These are phyloP conservation scores for Holothuria glaberrima DNA, from an alignment of 35 echinoderm and acorn worm genomes.

Conservation along the genomic window DNA sequence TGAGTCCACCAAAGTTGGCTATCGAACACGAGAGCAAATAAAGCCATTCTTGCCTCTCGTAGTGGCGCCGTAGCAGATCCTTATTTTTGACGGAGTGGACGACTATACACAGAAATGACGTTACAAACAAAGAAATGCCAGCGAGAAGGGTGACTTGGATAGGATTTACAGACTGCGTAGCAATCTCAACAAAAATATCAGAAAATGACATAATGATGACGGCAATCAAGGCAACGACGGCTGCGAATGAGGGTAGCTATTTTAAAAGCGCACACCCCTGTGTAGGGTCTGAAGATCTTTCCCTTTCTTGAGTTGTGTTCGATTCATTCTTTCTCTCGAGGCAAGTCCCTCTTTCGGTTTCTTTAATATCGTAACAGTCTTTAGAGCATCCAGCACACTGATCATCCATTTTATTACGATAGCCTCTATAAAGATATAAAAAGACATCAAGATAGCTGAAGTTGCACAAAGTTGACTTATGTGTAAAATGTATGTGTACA, in stretches of 20 bases:
- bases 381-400: too few relatives aligned
- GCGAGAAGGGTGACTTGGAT: conserved; percentile 12
- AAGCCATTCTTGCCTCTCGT: not conserved
- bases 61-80: not conserved
- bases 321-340: too few relatives aligned
- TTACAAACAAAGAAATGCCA: not conserved
- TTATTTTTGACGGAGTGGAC: conserved; percentile 28
- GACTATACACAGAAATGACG: not conserved
- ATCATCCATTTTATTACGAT: too few relatives aligned
- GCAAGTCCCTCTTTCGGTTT: too few relatives aligned
- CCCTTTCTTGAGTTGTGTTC: too few relatives aligned
- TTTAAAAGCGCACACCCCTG: too few relatives aligned
- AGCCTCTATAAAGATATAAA: too few relatives aligned
- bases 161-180: not conserved
- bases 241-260: conserved; percentile 4
- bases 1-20: not conserved
- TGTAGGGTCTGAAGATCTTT: too few relatives aligned
- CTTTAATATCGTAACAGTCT: too few relatives aligned
- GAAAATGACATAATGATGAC: conserved; percentile 35
- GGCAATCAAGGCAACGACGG: not conserved
- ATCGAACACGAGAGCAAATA: not conserved
- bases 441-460: too few relatives aligned
- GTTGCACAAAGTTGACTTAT: too few relatives aligned
- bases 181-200: conserved; percentile 9
- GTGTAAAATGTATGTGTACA: too few relatives aligned